Base-by-base conservation (phyloP, 2,113 vertebrate genomes). In the Crotalus helleri region DNA sequence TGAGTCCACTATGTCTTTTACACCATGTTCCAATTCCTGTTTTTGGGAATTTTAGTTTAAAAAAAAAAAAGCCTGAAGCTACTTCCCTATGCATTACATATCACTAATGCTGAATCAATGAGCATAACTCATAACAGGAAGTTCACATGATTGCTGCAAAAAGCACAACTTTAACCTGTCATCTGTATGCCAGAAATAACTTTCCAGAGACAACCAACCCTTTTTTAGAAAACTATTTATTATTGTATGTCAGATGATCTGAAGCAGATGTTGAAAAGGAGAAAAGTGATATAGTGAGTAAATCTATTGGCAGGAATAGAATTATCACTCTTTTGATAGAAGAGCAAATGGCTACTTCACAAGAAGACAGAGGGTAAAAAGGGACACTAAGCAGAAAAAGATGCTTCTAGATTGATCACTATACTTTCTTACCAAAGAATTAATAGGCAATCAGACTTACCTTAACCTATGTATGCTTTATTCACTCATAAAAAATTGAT, bases 371-470 rank as follows among this genome's bases (percentile, higher is more conserved):
- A 92, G 64, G 88, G 54, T 92, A 85, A 92, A 92, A 90, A 88
- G 26, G 69, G 54, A 55, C 69, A 92, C 9, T 11, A 23, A 6
- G 15, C 3, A 21, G 26, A 54, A 33, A 9, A 44, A 81, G 10
- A 61, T 85, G 90, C 59, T 51, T 10, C 49, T 55, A 15, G 64
- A 85, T 53, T 85, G 64, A 92, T 89, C 53, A 85, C 89, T 89
- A 58, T 58, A 85, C 10, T 58, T 92, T 58, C 61, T 81, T 89
- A 89, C 24, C 24, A 26, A 85, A 69, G 49, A 87, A 92, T 92
- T 92, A 90, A 92, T 90, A 92, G 92, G 92, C 88, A 85, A 92
- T 92, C 92, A 90, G 54, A 26, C 54, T 92, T 90, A 85, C 88
- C 69, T 90, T 92, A 92, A 92, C 69, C 88, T 85, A 57, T 51